Evolutionary conservation across 2,797 vertebrate species (phyloP).

Genomic region (Macroramphosus scolopax): DNA sequence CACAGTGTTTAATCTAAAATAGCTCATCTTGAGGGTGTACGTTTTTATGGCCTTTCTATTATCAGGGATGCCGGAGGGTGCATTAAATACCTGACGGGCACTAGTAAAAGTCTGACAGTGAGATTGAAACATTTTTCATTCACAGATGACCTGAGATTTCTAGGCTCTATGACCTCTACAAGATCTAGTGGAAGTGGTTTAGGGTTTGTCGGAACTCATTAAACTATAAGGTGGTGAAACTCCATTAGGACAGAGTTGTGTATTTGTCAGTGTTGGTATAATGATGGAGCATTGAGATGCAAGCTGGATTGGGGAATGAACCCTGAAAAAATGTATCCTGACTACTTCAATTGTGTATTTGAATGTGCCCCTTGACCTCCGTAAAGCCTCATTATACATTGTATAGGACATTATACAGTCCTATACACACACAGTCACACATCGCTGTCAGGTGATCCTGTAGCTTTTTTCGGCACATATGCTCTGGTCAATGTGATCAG

Average conservation of each 20-base stretch:
- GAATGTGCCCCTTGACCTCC: conserved; percentile 33
- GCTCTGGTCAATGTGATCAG: conserved; percentile 48
- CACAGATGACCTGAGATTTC: conserved; percentile 11
- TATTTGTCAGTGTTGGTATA: not conserved
- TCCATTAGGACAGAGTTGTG: conserved; percentile 1
- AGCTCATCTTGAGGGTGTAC: conserved; percentile 50
- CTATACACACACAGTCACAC: conserved; percentile 9
- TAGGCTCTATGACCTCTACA: conserved; percentile 11
- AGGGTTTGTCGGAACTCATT: conserved; percentile 11
- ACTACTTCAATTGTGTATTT: conserved; percentile 39
- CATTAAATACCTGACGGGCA: conserved; percentile 39
- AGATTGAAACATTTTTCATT: conserved; percentile 23
- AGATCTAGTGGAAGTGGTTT: conserved; percentile 12
- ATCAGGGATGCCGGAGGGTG: conserved; percentile 39
- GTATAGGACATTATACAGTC: conserved; percentile 15
- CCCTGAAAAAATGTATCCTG: no score
- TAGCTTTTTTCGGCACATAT: conserved; percentile 63
- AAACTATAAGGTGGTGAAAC: not conserved
- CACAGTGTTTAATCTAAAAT: conserved; percentile 48
- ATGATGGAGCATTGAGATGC: conserved; percentile 5
- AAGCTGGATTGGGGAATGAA: conserved; percentile 21
- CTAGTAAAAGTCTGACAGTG: conserved; percentile 29
- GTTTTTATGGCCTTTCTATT: conserved; percentile 51
- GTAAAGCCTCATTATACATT: conserved; percentile 48
- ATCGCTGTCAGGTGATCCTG: conserved; percentile 67